Conservation (phyloP, 2,797 vertebrate species). For the Lates japonicus region DNA sequence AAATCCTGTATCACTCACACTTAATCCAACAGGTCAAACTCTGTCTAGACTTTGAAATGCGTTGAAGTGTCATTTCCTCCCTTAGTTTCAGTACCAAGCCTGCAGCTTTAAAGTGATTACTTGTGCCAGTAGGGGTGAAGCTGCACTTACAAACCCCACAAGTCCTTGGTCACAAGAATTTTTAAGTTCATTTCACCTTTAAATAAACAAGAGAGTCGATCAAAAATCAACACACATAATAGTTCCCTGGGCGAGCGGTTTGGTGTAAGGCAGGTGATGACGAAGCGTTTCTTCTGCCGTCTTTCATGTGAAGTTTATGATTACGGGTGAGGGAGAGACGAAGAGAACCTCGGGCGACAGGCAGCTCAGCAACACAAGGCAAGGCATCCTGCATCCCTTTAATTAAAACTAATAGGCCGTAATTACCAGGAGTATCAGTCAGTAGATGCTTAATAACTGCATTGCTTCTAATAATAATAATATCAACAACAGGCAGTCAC, state of each 20-base stretch:
- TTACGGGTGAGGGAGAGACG: slow-evolving; percentile 68
- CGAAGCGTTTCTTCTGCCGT: slow-evolving; percentile 39
- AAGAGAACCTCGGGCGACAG: slow-evolving; percentile 68
- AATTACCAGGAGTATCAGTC: slow-evolving; percentile 80
- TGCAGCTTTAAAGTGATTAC: slow-evolving; percentile 8
- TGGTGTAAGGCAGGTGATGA: slow-evolving; percentile 68
- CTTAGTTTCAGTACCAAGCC: slow-evolving; percentile 12
- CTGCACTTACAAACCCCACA: neutral
- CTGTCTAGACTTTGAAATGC: slow-evolving; percentile 29
- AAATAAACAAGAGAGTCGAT: slow-evolving; percentile 9
- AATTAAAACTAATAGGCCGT: slow-evolving; percentile 82
- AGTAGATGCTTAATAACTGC: slow-evolving; percentile 75
- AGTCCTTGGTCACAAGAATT: neutral
- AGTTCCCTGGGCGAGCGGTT: slow-evolving; percentile 20
- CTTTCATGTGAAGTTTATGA: slow-evolving; percentile 76
- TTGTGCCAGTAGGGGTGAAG: neutral
- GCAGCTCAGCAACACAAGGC: slow-evolving; percentile 51
- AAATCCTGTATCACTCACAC: slow-evolving; percentile 1
- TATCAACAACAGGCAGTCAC: slow-evolving; percentile 30
- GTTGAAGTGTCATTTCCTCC: slow-evolving; percentile 14
- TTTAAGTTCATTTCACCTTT: slow-evolving; percentile 4
- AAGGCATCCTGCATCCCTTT: slow-evolving; percentile 72
- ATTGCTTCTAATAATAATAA: slow-evolving; percentile 55
- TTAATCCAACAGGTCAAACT: slow-evolving; percentile 37
- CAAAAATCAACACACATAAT: slow-evolving; percentile 7